Conservation (phyloP, 1,140 invertebrate genomes). For the Delia radicum region DNA sequence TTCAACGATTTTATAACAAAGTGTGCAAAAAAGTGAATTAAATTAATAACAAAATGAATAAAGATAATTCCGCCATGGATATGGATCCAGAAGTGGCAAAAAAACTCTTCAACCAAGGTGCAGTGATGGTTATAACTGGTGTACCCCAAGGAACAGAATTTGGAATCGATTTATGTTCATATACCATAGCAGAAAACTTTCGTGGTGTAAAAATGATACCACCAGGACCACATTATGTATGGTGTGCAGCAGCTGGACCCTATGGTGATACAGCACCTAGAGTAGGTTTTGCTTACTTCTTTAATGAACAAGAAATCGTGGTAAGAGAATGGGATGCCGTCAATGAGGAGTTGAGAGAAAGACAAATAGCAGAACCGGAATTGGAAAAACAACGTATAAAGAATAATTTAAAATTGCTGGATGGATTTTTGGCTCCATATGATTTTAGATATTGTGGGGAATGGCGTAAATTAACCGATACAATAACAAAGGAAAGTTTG, state of each 20-base stretch:
- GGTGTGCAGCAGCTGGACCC: constrained; percentile 66
- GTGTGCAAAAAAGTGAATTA: background rate
- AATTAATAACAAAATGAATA: background rate
- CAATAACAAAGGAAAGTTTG: constrained; percentile 64
- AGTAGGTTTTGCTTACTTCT: constrained; percentile 88
- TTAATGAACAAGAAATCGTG: constrained; percentile 79
- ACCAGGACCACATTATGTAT: constrained; percentile 92
- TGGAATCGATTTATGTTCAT: constrained; percentile 95
- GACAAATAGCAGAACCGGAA: constrained; percentile 57
- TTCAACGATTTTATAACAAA: too few relatives aligned
- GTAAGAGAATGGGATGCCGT: constrained; percentile 82
- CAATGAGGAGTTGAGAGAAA: constrained; percentile 66
- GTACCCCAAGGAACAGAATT: constrained; percentile 88
- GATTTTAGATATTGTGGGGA: constrained; percentile 85
- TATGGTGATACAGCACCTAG: constrained; percentile 61
- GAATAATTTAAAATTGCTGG: constrained; percentile 75
- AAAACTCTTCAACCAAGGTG: constrained; percentile 78
- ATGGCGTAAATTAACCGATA: constrained; percentile 81
- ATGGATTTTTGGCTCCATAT: constrained; percentile 83
- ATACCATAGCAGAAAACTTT: constrained; percentile 91
- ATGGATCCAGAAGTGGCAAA: constrained; percentile 80
- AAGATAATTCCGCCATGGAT: constrained; percentile 47
- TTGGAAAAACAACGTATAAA: constrained; percentile 64
- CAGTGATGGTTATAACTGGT: constrained; percentile 77
- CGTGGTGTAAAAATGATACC: constrained; percentile 98